These are phyloP conservation scores for Sebastes flavidus DNA, from an alignment of 2,797 vertebrate species.

Conservation along the genomic window DNA sequence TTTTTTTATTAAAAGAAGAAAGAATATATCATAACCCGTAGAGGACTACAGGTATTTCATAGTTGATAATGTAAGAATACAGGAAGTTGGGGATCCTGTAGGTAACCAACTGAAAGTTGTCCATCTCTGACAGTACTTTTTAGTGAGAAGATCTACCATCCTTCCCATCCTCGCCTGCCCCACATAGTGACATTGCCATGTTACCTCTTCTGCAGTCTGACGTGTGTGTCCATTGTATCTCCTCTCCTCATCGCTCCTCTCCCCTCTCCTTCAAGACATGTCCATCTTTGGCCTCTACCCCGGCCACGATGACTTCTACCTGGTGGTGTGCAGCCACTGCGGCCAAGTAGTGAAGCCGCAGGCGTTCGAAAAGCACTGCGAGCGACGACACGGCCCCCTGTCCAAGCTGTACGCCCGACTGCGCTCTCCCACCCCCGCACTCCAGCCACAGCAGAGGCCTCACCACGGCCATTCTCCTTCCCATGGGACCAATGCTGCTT, in stretches of 20 bases:
- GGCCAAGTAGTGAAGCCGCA: conserved; percentile 96
- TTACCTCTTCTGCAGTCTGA: background rate
- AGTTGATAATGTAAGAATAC: background rate
- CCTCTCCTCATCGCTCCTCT: background rate
- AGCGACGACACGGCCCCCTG: conserved; percentile 90
- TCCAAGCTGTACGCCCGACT: conserved; percentile 87
- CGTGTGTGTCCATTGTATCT: background rate
- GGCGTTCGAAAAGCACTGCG: conserved; percentile 95
- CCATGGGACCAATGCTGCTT: conserved; percentile 71
- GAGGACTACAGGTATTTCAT: background rate
- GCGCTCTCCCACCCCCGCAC: conserved; percentile 77
- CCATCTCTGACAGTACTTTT: background rate
- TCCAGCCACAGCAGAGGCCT: conserved; percentile 83
- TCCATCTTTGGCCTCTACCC: conserved; percentile 95
- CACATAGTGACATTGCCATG: background rate
- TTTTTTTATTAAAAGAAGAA: background rate
- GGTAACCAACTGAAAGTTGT: background rate
- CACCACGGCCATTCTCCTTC: conserved; percentile 84
- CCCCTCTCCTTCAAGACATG: conserved; percentile 85
- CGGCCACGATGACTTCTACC: conserved; percentile 93
- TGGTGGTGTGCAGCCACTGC: conserved; percentile 96
- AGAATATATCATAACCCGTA: background rate
- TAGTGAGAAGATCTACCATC: background rate
- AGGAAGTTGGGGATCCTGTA: background rate
- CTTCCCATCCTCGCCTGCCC: background rate